Base-by-base conservation (phyloP, 2,797 vertebrate species). In the Tenualosa ilisha region DNA sequence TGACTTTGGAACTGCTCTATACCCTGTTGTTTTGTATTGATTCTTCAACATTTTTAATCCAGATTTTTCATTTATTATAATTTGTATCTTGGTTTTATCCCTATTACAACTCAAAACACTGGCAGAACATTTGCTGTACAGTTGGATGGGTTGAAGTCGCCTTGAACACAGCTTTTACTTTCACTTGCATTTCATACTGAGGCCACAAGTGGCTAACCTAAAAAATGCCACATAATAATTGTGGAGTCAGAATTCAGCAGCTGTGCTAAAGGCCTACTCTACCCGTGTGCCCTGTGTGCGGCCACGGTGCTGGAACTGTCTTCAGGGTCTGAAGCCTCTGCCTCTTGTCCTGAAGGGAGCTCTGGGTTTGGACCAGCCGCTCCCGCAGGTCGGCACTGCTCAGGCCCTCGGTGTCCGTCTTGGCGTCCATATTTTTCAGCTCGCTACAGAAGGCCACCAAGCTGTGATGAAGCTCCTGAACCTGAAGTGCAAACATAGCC, bases 361-460 rank as follows among this genome's bases (percentile, higher is more conserved):
- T 82, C 87, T 92, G 88, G 13, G 92, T 92, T 87, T 89, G 11
- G 84, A 93, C 88, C 81, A 94, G 90, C 89, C 90, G 91, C 85
- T 93, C 87, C 91, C 92, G 88, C 86, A 93, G 90, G 88, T 88
- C 91, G 86, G 88, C 75, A 85, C 90, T 86, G 87, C 91, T 86
- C 0, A 92, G 88, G 51, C 40, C 86, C 20, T 92, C 89, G 15
- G 90, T 83, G 43, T 93, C 89, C 82, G 81, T n/a, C 37, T 95
- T 93, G 86, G 89, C 91, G 4, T 92, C 92, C 86, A 81, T 85
- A 88, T 81, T 95, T 91, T 95, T 94, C 49, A 95, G 90, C 93
- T 96, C 92, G 9, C 92, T 93, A 88, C 94, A 94, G 86, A 92
- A 95, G 0, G 87, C 93, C 87, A 95, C 89, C 88, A 94, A 91